Percentiles rank a stretch among this genome's conserved stretches.
These are phyloP conservation scores for Nymphalis io DNA, from an alignment of 1,140 invertebrate genomes.

Conservation along the genomic window DNA sequence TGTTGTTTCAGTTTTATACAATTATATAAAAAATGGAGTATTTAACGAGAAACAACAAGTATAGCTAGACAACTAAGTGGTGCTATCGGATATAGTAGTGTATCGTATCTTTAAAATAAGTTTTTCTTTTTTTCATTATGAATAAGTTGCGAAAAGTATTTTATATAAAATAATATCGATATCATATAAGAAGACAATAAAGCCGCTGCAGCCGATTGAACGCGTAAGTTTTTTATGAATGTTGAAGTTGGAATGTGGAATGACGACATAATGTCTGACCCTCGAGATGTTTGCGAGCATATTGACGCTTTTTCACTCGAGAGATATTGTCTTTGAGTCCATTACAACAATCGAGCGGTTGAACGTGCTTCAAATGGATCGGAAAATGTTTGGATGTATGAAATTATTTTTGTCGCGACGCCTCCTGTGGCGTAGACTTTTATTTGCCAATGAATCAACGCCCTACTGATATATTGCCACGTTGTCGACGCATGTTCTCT, in stretches of 20 bases:
- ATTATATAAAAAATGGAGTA: too few species aligned
- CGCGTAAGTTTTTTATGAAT: constrained; percentile 12
- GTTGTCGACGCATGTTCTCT: constrained; percentile 61
- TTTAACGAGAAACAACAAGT: too few species aligned
- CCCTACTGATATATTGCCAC: constrained; percentile 65
- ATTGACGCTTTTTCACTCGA: constrained; percentile 32
- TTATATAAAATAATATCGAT: constrained; percentile 1
- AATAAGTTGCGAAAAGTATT: not conserved
- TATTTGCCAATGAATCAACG: constrained; percentile 76
- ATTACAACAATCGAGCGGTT: constrained; percentile 50
- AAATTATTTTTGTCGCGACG: constrained; percentile 72
- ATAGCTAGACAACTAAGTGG: too few species aligned
- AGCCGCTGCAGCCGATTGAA: not conserved
- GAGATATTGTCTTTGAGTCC: constrained; percentile 36
- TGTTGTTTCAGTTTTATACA: too few species aligned
- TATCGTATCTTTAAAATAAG: too few species aligned
- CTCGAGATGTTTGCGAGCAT: constrained; percentile 18
- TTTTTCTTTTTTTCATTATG: too few species aligned
- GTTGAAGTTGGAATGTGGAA: constrained; percentile 4
- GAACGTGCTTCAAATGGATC: constrained; percentile 63
- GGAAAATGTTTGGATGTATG: constrained; percentile 72
- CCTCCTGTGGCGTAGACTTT: constrained; percentile 68
- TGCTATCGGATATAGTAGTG: too few species aligned
- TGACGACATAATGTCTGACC: constrained; percentile 16
- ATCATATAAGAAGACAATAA: constrained; percentile 7